These are phyloP conservation scores for Polyommatus iphigenia DNA, from an alignment of 2,888 invertebrate species.

Conservation along the genomic window DNA sequence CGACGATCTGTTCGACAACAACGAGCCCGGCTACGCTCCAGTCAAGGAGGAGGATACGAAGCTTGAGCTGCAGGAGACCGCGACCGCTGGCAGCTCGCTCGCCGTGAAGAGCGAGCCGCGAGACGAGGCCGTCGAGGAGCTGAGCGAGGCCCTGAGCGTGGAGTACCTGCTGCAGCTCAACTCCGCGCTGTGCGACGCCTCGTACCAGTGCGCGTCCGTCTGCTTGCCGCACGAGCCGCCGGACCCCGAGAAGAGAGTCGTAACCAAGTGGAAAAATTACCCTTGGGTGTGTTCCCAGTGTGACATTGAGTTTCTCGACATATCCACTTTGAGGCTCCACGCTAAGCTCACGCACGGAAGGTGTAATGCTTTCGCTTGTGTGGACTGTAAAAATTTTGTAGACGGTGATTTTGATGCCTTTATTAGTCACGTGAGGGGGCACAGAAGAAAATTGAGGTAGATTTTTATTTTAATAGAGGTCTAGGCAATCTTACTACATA, in stretches of 20 bases:
- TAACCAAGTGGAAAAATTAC: constrained; percentile 64
- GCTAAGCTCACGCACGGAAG: constrained; percentile 82
- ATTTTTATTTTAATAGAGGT: background rate
- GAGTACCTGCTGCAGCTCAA: constrained; percentile 56
- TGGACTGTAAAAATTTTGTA: constrained; percentile 80
- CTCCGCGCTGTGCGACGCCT: constrained; percentile 35
- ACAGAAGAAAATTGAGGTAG: constrained; percentile 81
- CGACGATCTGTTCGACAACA: constrained; percentile 51
- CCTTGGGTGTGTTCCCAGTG: constrained; percentile 68
- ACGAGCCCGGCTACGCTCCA: constrained; percentile 32
- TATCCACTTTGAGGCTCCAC: constrained; percentile 78
- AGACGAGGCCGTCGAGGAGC: constrained; percentile 51
- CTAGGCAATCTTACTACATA: background rate
- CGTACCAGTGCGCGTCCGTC: constrained; percentile 54
- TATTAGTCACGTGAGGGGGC: constrained; percentile 82
- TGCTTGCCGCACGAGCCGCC: constrained; percentile 60
- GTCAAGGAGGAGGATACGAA: constrained; percentile 40
- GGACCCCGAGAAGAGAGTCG: constrained; percentile 50
- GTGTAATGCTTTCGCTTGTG: constrained; percentile 82
- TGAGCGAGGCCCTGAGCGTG: constrained; percentile 52
- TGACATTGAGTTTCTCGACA: constrained; percentile 63
- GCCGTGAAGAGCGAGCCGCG: constrained; percentile 61
- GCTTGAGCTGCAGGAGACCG: constrained; percentile 33
- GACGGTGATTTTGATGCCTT: constrained; percentile 82
- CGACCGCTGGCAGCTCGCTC: constrained; percentile 42